A percentile compares a stretch with the other conserved stretches of the same genome.
Conservation (phyloP, 1,140 invertebrate species). For the Drosophila takahashii region DNA sequence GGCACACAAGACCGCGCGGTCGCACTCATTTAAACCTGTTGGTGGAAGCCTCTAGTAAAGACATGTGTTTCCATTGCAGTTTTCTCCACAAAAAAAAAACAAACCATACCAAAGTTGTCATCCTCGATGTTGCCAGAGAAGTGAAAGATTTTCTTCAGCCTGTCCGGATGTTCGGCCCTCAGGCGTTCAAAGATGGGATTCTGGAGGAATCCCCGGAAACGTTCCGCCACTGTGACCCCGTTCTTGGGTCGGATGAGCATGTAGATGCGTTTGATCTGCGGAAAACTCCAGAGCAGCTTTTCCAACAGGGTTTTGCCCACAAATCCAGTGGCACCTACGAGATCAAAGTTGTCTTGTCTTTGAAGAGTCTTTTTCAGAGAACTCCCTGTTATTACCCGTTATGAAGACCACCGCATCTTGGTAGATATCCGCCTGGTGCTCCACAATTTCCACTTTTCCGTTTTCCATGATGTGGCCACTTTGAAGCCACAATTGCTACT, state of each 20-base stretch:
- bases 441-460: constrained; percentile 17
- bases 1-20: constrained; percentile 86
- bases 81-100: constrained; percentile 13
- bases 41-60: constrained; percentile 18
- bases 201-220: constrained; percentile 70
- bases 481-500: constrained; percentile 55
- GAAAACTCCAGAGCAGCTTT: constrained; percentile 90
- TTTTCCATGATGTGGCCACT: constrained; percentile 50
- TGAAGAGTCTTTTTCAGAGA: neutral
- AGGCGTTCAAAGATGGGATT: constrained; percentile 79
- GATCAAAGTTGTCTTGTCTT: neutral
- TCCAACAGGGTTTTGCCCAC: constrained; percentile 90
- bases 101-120: constrained; percentile 69
- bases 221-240: constrained; percentile 59
- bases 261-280: constrained; percentile 88
- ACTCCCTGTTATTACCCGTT: constrained; percentile 54
- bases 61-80: constrained; percentile 10
- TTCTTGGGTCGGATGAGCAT: constrained; percentile 88
- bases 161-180: constrained; percentile 67
- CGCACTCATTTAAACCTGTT: constrained; percentile 87
- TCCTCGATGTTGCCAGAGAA: constrained; percentile 84
- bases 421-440: constrained; percentile 57
- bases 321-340: constrained; percentile 85
- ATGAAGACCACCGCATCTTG: constrained; percentile 76
- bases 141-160: constrained; percentile 80